A percentile compares a stretch with the other conserved stretches of the same genome.
These are phyloP conservation scores for Salvelinus namaycush DNA, from an alignment of 2,113 vertebrate species.

Conservation along the genomic window DNA sequence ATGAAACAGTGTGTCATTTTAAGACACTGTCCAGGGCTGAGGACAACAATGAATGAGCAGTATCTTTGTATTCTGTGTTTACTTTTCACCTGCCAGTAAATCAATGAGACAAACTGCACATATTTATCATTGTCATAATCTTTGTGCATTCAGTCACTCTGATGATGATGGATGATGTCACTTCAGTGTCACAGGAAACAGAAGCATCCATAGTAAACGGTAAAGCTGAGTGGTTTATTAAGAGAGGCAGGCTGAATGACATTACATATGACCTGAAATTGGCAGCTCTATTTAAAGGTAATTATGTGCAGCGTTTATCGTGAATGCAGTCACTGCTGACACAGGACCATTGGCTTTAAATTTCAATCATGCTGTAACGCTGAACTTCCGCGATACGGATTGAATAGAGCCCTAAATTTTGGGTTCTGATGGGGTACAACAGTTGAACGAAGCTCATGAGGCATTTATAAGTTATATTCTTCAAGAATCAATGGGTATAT, in stretches of 20 bases:
- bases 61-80: conserved; percentile 26
- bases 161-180: neutral
- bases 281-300: neutral
- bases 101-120: conserved; percentile 2
- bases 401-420: no score
- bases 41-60: neutral
- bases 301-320: neutral
- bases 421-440: no score
- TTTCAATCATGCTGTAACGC: no score
- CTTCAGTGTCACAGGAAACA: neutral
- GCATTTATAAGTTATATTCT: no score
- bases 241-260: neutral
- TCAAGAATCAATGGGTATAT: no score
- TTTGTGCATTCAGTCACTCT: conserved; percentile 2
- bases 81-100: conserved; percentile 13
- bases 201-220: conserved; percentile 5
- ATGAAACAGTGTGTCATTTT: neutral
- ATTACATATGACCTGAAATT: neutral
- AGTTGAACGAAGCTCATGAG: no score
- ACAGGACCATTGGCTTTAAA: no score
- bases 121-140: conserved; percentile 32
- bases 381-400: no score
- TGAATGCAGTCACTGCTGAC: no score
- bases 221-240: neutral
- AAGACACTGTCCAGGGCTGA: neutral